Conservation (phyloP, 2,888 invertebrate species). For the Gastrophysa polygoni region DNA sequence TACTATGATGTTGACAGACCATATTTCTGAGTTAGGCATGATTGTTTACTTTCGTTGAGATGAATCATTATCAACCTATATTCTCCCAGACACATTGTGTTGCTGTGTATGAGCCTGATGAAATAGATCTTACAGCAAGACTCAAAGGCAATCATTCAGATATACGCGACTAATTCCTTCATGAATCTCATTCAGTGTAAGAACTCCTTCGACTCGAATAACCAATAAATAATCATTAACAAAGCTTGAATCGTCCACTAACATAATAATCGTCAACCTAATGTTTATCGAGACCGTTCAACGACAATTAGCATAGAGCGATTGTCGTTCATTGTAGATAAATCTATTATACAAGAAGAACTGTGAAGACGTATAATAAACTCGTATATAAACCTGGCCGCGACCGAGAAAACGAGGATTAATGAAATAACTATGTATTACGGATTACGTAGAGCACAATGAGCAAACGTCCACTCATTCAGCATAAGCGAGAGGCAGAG, state of each 20-base stretch:
- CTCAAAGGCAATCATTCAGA: too few relatives aligned
- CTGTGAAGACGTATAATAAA: constrained; percentile 8
- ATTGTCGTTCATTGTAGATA: constrained; percentile 18
- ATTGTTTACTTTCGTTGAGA: too few relatives aligned
- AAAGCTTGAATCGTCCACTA: constrained; percentile 8
- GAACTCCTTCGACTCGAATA: not conserved
- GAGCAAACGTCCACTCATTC: constrained; percentile 18
- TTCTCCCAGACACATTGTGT: too few relatives aligned
- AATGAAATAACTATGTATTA: constrained; percentile 34
- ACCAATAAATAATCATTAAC: constrained; percentile 21
- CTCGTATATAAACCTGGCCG: constrained; percentile 15
- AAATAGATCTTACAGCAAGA: too few relatives aligned
- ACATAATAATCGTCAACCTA: constrained; percentile 17
- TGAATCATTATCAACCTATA: too few relatives aligned
- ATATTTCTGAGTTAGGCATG: too few relatives aligned
- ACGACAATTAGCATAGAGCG: constrained; percentile 23
- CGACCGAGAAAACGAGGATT: constrained; percentile 27
- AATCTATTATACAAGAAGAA: constrained; percentile 18
- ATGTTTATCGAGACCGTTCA: constrained; percentile 18
- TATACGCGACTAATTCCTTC: not conserved
- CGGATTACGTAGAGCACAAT: constrained; percentile 36
- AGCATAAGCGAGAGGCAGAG: constrained; percentile 13
- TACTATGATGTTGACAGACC: too few relatives aligned
- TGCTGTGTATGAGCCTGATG: too few relatives aligned
- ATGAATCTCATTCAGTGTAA: not conserved